Percentiles rank a stretch among this genome's conserved stretches.
These are phyloP conservation scores for Petrolisthes manimaculis DNA, from an alignment of 2,888 invertebrate genomes.

Conservation along the genomic window DNA sequence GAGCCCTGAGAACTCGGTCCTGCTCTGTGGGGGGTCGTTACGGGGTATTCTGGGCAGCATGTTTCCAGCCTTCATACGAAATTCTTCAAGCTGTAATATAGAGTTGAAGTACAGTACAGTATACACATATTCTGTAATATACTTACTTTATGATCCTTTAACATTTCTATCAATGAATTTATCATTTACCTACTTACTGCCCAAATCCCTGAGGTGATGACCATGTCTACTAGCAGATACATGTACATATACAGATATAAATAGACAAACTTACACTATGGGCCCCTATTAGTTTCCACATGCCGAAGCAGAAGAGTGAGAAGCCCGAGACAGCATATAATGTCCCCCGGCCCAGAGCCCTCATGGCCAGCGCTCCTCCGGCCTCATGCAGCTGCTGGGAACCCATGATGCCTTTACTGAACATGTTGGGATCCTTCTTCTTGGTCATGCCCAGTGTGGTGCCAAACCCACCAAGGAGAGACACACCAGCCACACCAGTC, in stretches of 20 bases:
- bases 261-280: slow-evolving; percentile 77
- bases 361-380: slow-evolving; percentile 82
- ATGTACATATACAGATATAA: neutral
- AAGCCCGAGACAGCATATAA: slow-evolving; percentile 89
- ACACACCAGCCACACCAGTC: slow-evolving; percentile 81
- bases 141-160: no score
- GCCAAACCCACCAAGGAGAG: slow-evolving; percentile 85
- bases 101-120: neutral
- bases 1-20: slow-evolving; percentile 88
- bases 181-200: no score
- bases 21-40: slow-evolving; percentile 82
- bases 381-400: slow-evolving; percentile 77
- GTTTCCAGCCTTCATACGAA: slow-evolving; percentile 83
- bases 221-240: neutral
- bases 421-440: slow-evolving; percentile 83
- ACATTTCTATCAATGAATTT: no score
- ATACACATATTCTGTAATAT: no score
- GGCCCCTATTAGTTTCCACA: slow-evolving; percentile 92
- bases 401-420: slow-evolving; percentile 78
- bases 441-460: slow-evolving; percentile 82
- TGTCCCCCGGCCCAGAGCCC: slow-evolving; percentile 90
- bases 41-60: slow-evolving; percentile 82
- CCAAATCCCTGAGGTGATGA: no score
- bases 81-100: slow-evolving; percentile 74
- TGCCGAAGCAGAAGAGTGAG: slow-evolving; percentile 81